Percentiles rank a stretch among this genome's conserved stretches.
phyloP scores from a whole-genome alignment of 2,888 invertebrate genomes.

The Candidula unifasciata region DNA sequence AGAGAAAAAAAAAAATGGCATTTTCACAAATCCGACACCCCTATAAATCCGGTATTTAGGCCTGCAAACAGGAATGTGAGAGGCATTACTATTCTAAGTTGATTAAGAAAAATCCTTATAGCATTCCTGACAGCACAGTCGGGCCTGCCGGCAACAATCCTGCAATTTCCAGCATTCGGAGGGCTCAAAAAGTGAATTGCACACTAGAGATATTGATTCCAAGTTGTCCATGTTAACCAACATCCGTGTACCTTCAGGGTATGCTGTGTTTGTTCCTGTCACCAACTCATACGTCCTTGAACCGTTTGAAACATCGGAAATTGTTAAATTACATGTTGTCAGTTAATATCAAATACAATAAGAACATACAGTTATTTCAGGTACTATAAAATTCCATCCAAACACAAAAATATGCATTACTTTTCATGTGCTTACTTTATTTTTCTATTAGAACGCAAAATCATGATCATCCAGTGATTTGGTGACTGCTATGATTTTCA shows the following conservation, averaged over 20 bases:
- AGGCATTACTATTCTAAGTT: neutral
- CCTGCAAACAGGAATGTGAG: neutral
- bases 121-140: constrained; percentile 45
- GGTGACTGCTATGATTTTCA: no score
- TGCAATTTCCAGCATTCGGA: constrained; percentile 56
- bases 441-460: no score
- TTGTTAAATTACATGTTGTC: neutral
- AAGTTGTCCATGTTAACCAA: neutral
- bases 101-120: neutral
- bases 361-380: no score
- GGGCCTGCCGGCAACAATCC: constrained; percentile 56
- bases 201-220: neutral
- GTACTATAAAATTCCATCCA: no score
- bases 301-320: neutral
- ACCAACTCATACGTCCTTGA: constrained; percentile 28
- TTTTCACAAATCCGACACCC: no score
- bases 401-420: no score
- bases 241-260: constrained; percentile 27
- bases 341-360: no score
- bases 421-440: no score
- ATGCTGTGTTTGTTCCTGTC: neutral
- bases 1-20: no score
- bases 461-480: no score
- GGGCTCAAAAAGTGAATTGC: constrained; percentile 43
- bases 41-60: no score